Conservation (phyloP, 2,888 invertebrate genomes). For the Gibbula magus region DNA sequence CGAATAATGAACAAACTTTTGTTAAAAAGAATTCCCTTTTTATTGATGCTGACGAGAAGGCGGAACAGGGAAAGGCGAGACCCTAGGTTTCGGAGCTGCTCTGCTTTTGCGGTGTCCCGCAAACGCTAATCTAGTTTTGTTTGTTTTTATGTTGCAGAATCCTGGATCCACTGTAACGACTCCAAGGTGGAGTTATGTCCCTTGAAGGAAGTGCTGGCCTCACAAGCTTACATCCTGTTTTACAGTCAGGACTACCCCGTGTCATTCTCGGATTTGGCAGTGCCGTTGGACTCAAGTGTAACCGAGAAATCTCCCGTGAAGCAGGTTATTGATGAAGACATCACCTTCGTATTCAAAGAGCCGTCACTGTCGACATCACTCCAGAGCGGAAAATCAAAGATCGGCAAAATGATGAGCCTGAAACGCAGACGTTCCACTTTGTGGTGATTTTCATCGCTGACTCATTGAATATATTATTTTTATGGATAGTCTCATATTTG, state of each 20-base stretch:
- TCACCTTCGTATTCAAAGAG: slow-evolving; percentile 48
- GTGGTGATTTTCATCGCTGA: slow-evolving; percentile 1
- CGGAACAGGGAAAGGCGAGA: too few relatives aligned
- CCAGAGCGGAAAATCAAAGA: neutral
- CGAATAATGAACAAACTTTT: too few relatives aligned
- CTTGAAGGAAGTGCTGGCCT: slow-evolving; percentile 66
- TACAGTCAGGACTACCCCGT: slow-evolving; percentile 54
- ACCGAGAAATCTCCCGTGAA: neutral
- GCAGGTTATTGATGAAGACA: slow-evolving; percentile 44
- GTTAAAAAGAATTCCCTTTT: too few relatives aligned
- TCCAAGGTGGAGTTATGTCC: slow-evolving; percentile 64
- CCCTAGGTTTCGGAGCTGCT: too few relatives aligned
- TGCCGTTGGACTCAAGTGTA: neutral
- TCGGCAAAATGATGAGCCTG: neutral
- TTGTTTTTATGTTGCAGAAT: slow-evolving; percentile 56
- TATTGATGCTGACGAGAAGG: too few relatives aligned
- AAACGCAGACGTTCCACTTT: slow-evolving; percentile 13
- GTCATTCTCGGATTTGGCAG: neutral
- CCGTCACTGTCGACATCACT: slow-evolving; percentile 5
- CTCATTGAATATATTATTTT: too few relatives aligned
- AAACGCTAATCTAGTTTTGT: too few relatives aligned
- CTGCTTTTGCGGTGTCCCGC: too few relatives aligned
- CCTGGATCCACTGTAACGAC: slow-evolving; percentile 75
- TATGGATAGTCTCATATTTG: too few relatives aligned
- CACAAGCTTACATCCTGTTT: slow-evolving; percentile 74